Conservation (phyloP, 2,797 vertebrate species). For the Sitta carolinensis region DNA sequence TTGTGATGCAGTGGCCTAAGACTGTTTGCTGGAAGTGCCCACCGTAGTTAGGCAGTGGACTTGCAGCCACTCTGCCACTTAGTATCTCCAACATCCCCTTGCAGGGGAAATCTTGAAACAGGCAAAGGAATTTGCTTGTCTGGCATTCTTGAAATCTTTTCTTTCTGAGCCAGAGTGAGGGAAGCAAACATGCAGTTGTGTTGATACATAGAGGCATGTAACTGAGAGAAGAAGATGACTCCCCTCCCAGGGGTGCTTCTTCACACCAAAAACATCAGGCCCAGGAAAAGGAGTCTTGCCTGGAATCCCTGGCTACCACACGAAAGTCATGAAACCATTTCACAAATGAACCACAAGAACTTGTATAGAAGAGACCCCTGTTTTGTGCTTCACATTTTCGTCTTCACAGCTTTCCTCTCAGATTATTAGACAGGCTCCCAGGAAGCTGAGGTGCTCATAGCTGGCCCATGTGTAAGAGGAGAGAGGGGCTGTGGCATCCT, state of each 20-base stretch:
- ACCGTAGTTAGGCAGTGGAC: accelerated
- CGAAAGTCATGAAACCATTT: background rate
- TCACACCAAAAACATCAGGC: background rate
- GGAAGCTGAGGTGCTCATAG: background rate
- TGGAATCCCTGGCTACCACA: background rate
- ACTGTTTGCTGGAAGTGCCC: background rate
- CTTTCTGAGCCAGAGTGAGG: background rate
- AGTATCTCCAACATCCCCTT: background rate
- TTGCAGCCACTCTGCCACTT: background rate
- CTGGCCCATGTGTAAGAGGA: background rate
- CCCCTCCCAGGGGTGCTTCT: background rate
- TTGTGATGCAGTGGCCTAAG: background rate
- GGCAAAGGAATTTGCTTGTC: background rate
- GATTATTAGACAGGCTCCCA: background rate
- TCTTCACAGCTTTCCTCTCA: background rate
- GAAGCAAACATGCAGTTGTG: background rate
- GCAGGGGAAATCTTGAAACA: background rate
- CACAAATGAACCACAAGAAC: background rate
- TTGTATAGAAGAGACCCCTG: background rate
- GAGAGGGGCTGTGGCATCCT: background rate
- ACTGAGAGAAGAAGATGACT: background rate
- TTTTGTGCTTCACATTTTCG: background rate
- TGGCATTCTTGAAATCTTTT: background rate
- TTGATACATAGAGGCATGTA: background rate
- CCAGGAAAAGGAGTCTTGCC: background rate